These are phyloP conservation scores for Laterallus jamaicensis DNA, from an alignment of 2,113 vertebrate genomes.

Conservation along the genomic window DNA sequence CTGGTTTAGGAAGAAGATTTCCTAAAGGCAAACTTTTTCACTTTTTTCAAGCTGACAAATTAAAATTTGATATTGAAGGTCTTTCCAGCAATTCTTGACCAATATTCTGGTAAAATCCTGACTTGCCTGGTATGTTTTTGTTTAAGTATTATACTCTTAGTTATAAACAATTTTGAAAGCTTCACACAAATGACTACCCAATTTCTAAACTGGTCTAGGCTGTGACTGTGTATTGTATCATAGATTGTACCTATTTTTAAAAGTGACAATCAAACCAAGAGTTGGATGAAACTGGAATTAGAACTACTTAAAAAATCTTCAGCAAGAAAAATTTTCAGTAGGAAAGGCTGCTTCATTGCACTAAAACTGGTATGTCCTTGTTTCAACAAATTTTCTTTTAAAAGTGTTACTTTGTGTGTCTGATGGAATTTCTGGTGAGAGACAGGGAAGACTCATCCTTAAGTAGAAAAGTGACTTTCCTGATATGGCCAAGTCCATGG, in stretches of 20 bases:
- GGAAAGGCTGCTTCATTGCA: not conserved
- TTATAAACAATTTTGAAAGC: not conserved
- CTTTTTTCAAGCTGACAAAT: not conserved
- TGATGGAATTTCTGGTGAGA: not conserved
- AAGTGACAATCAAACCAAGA: not conserved
- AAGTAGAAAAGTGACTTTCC: not conserved
- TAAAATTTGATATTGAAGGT: not conserved
- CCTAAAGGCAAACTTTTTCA: not conserved
- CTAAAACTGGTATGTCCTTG: fast-evolving
- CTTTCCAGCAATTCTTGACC: not conserved
- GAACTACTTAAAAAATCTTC: not conserved
- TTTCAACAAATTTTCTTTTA: not conserved
- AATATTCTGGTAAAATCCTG: not conserved
- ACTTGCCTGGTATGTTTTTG: not conserved
- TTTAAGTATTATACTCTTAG: not conserved
- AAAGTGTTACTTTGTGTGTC: not conserved
- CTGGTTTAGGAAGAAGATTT: not conserved
- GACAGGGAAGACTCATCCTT: not conserved
- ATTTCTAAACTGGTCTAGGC: not conserved
- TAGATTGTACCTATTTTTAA: not conserved
- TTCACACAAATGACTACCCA: not conserved
- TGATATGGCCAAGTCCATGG: not conserved
- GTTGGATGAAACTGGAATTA: not conserved
- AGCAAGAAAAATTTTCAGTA: not conserved
- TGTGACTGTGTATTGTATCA: not conserved